phyloP scores from a whole-genome alignment of 2,888 invertebrate species.

The Hypselothyrea guttata region DNA sequence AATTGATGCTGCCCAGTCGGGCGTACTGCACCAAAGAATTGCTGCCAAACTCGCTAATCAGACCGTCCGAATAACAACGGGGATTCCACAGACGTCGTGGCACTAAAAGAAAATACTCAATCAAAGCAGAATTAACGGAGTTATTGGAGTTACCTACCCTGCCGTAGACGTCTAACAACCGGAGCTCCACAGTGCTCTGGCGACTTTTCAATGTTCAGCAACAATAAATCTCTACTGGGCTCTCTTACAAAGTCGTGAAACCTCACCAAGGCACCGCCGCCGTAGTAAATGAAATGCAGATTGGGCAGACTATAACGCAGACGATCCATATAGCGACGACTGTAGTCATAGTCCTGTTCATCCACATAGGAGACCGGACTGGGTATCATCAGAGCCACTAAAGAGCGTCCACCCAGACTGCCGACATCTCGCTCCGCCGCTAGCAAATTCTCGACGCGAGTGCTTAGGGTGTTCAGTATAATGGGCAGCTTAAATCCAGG shows the following conservation, averaged over 20 bases:
- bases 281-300: constrained; percentile 85
- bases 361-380: constrained; percentile 83
- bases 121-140: not conserved
- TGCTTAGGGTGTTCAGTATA: constrained; percentile 83
- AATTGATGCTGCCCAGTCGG: constrained; percentile 86
- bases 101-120: constrained; percentile 75
- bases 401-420: constrained; percentile 86
- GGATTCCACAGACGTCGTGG: constrained; percentile 86
- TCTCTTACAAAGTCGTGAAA: constrained; percentile 86
- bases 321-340: constrained; percentile 83
- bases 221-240: constrained; percentile 84
- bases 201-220: constrained; percentile 74
- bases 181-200: constrained; percentile 74
- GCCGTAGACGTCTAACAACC: constrained; percentile 85
- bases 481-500: constrained; percentile 85
- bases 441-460: constrained; percentile 83
- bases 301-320: constrained; percentile 87
- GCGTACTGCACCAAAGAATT: constrained; percentile 84
- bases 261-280: constrained; percentile 84
- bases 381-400: constrained; percentile 86
- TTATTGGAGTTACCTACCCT: constrained; percentile 83
- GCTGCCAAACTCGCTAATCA: constrained; percentile 81
- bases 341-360: constrained; percentile 83
- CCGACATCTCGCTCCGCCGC: constrained; percentile 83
- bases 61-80: constrained; percentile 84